Evolutionary conservation across 2,113 vertebrate species (phyloP), one percentile per base, ranked within the genome.

Genomic region (Pyxicephalus adspersus): DNA sequence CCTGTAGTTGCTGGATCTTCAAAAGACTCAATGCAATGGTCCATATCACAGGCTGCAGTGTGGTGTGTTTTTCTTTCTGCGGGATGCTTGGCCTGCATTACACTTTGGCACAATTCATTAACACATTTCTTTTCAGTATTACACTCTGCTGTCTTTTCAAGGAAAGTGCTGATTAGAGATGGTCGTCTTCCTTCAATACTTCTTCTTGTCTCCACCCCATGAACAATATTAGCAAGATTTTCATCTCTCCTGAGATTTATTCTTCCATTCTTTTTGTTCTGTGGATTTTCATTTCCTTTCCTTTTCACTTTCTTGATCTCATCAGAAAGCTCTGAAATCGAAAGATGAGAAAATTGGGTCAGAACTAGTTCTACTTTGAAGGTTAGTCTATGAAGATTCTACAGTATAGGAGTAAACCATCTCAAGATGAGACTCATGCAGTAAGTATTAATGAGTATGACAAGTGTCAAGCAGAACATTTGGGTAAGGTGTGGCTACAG

Each of bases 1-100:
- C 96, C 96, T 0, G 96, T 90, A 13, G 93, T 93, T 0, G 83
- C 86, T 18, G 80, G 80, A 45, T 82, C 71, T 26, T 71, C 70
- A 66, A 82, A 75, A 50, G 54, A 79, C 8, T 79, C 77, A 26
- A 31, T 68, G 31, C 28, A 38, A 2, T 58, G 17, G 23, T 23
- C 0, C 5, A 0, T 20, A 38, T 73, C 68, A 23, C 0, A 16
- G 0, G 81, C 71, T 16, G 73, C 66, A 23, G 55, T 0, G 0
- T 90, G 89, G 50, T 81, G 83, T n/a, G 84, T 83, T 54, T 64
- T 79, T 72, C 26, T 87, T 3, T 76, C 66, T 22, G 85, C 73
- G 0, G 0, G 20, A 19, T 26, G 23, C n/a, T 71, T 45, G 38
- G 19, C 29, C 9, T 23, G 28, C 11, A 18, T 45, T 38, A 5